Evolutionary conservation across 2,888 invertebrate genomes (phyloP).

Genomic region (Polydesmus complanatus): DNA sequence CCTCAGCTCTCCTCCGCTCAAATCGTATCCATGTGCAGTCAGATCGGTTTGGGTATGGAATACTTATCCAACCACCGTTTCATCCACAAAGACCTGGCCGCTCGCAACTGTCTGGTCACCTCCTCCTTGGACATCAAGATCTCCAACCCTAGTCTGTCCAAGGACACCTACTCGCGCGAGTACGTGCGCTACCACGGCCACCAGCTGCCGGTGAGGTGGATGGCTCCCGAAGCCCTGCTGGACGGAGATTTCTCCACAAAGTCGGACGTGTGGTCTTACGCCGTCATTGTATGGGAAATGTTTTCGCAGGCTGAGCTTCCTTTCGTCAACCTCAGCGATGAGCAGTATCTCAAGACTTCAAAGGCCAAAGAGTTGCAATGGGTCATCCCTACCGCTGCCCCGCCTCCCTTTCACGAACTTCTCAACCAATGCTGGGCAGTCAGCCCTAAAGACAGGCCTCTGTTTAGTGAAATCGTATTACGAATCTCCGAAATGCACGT

Average conservation of each 20-base stretch:
- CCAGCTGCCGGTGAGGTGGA: slow-evolving; percentile 76
- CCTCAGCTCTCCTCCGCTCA: slow-evolving; percentile 42
- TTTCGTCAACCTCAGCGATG: slow-evolving; percentile 59
- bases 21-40: slow-evolving; percentile 37
- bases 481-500: slow-evolving; percentile 28
- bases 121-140: slow-evolving; percentile 66
- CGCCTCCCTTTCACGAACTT: slow-evolving; percentile 26
- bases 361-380: slow-evolving; percentile 20
- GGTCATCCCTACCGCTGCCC: slow-evolving; percentile 26
- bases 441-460: slow-evolving; percentile 32
- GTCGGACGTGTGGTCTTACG: slow-evolving; percentile 85
- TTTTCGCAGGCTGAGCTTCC: slow-evolving; percentile 64
- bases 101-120: slow-evolving; percentile 78
- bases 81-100: slow-evolving; percentile 82
- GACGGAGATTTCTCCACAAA: slow-evolving; percentile 85
- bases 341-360: slow-evolving; percentile 41
- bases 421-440: slow-evolving; percentile 29
- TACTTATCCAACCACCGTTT: slow-evolving; percentile 57
- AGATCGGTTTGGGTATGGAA: slow-evolving; percentile 70
- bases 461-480: slow-evolving; percentile 31
- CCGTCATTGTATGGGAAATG: slow-evolving; percentile 79
- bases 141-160: slow-evolving; percentile 59
- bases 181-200: slow-evolving; percentile 73
- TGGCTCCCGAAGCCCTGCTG: slow-evolving; percentile 60
- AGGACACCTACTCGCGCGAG: slow-evolving; percentile 77